Evolutionary conservation across 2,797 vertebrate genomes (phyloP), one percentile per base, ranked within the genome.

Genomic region (Typhlichthys subterraneus): DNA sequence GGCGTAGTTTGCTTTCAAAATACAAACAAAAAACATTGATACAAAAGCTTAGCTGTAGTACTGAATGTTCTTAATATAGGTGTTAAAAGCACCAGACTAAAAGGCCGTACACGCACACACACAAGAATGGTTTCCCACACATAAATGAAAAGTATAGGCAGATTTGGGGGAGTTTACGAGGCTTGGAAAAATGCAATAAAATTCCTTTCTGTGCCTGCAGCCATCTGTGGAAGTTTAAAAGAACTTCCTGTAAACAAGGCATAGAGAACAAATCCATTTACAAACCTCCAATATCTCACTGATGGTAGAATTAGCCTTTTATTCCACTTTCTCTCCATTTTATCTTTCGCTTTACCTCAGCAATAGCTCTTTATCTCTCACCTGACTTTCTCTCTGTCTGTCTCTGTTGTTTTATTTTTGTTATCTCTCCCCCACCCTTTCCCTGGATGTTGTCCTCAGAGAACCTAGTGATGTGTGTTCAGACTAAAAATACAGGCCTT

Each of bases 221-320:
- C 91, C 90, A 93, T 92, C 83, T 93, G 91, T 89, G 87, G 82
- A 72, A 84, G 82, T 81, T 89, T 88, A 89, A 86, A 82, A 84
- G 73, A 87, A 76, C 88, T 93, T 93, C 90, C 92, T 93, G 91
- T 93, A 92, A 94, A 93, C 91, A 92, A 91, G 82, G 72, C 72
- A 45, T 61, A 70, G 73, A 90, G 87, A 90, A 91, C 85, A 91
- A 90, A 92, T 89, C 82, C 75, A 84, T 88, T 84, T 86, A 89
- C 88, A 82, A 83, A 81, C 73, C 29, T 80, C 79, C 75, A 81
- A 66, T 65, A 70, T 75, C 69, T 17, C 54, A 56, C 65, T 45
- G 51, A 73, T 15, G 73, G 70, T 81, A 15, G 48, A 78, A 69
- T 73, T 69, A 50, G 55, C 70, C 88, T 89, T 90, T 89, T 85